These are phyloP conservation scores for Drosophila phalerata DNA, from an alignment of 2,888 invertebrate species.

Conservation along the genomic window DNA sequence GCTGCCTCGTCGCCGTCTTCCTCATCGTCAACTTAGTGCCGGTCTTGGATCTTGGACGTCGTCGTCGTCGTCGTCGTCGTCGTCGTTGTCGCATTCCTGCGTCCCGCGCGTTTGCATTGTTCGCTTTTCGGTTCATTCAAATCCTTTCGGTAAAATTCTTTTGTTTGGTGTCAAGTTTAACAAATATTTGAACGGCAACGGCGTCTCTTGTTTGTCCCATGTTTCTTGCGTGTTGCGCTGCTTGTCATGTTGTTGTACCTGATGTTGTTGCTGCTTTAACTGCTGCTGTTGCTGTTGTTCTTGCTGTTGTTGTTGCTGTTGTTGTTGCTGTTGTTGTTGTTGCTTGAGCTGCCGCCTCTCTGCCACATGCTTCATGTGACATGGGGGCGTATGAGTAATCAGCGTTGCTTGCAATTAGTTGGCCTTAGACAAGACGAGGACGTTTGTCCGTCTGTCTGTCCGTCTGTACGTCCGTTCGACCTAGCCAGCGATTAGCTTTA, in stretches of 20 bases:
- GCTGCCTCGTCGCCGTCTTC: conserved; percentile 66
- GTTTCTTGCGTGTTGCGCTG: conserved; percentile 62
- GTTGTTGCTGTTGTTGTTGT: conserved; percentile 12
- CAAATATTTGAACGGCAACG: conserved; percentile 80
- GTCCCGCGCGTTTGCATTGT: conserved; percentile 76
- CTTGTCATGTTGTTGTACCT: conserved; percentile 60
- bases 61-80: conserved; percentile 19
- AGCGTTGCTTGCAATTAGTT: conserved; percentile 68
- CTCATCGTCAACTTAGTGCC: conserved; percentile 30
- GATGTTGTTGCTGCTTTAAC: conserved; percentile 12
- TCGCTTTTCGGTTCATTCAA: conserved; percentile 75
- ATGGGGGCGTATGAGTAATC: conserved; percentile 78
- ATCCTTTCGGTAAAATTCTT: conserved; percentile 82
- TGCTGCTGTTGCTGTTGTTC: no score
- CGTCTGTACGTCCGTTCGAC: background rate
- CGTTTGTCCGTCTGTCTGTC: background rate
- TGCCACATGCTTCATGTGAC: conserved; percentile 35
- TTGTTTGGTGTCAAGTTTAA: conserved; percentile 84
- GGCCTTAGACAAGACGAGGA: conserved; percentile 55
- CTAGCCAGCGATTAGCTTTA: conserved; percentile 56
- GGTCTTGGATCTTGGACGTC: conserved; percentile 20
- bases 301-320: conserved; percentile 6
- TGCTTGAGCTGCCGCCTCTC: conserved; percentile 3
- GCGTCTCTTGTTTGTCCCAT: conserved; percentile 72
- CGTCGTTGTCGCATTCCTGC: conserved; percentile 56